phyloP scores from a whole-genome alignment of 1,140 invertebrate species.

The Phymorhynchus buccinoides region DNA sequence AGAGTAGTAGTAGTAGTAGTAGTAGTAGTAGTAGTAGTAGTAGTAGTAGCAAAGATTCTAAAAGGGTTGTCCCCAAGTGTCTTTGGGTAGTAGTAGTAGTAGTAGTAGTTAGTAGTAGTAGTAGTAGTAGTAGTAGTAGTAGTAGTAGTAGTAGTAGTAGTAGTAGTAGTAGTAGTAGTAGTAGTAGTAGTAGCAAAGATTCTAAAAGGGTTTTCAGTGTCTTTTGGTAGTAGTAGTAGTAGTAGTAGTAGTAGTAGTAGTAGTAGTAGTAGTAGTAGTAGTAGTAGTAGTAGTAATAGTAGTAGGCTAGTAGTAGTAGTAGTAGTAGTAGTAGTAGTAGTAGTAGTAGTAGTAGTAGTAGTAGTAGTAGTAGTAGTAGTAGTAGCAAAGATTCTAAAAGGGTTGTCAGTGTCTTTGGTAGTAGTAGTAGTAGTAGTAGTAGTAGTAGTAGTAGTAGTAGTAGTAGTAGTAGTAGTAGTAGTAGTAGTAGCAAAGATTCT shows the following conservation, averaged over 20 bases:
- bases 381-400: too few relatives aligned
- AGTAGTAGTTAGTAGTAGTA: not conserved
- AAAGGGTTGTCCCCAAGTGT: too few relatives aligned
- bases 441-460: too few relatives aligned
- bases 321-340: not conserved
- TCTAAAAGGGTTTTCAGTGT: too few relatives aligned
- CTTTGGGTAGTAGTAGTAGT: slow-evolving; percentile 31
- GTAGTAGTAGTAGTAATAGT: too few relatives aligned
- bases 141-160: slow-evolving; percentile 26
- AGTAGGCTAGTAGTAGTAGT: slow-evolving; percentile 19
- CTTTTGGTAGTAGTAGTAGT: not conserved
- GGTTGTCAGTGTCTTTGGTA: too few relatives aligned
- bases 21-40: slow-evolving; percentile 21
- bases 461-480: too few relatives aligned
- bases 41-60: slow-evolving; percentile 14
- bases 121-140: not conserved
- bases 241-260: slow-evolving; percentile 29
- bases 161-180: not conserved
- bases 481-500: slow-evolving; percentile 8
- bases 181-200: too few relatives aligned
- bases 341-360: too few relatives aligned
- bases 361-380: not conserved
- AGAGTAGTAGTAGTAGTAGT: too few relatives aligned
- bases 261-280: not conserved
- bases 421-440: too few relatives aligned